phyloP scores from a whole-genome alignment of 2,888 invertebrate genomes.

The Apamea monoglypha region DNA sequence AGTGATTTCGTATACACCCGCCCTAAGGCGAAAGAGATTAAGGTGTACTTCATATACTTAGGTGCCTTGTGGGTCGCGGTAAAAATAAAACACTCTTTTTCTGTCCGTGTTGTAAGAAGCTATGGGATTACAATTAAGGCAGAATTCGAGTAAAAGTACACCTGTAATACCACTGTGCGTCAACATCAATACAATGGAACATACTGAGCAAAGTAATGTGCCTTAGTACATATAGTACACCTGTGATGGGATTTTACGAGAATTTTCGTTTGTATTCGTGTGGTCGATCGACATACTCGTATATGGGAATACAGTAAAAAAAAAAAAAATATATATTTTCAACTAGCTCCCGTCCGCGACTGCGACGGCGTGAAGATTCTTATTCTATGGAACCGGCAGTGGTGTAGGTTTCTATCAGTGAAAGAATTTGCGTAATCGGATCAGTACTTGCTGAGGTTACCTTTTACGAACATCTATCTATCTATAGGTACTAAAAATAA shows the following conservation, averaged over 20 bases:
- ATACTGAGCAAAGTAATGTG: not conserved
- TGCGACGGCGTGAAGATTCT: not conserved
- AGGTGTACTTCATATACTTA: constrained; percentile 2
- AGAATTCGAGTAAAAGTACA: constrained; percentile 11
- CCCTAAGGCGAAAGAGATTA: constrained; percentile 34
- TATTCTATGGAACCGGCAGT: not conserved
- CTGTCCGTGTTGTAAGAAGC: constrained; percentile 19
- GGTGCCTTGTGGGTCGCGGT: not conserved
- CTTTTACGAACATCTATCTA: no score
- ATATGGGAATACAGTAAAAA: no score
- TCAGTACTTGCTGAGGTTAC: not conserved
- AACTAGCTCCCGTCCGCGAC: not conserved
- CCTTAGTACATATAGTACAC: not conserved
- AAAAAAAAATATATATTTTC: no score
- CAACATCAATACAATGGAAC: not conserved
- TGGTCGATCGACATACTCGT: no score
- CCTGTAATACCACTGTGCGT: constrained; percentile 5
- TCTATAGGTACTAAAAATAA: no score
- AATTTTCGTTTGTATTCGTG: not conserved
- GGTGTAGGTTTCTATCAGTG: no score
- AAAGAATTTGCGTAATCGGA: not conserved
- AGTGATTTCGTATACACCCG: constrained; percentile 1
- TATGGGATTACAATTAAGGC: constrained; percentile 16
- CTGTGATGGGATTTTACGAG: not conserved
- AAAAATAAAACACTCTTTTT: constrained; percentile 37